These are phyloP conservation scores for Ferrisia virgata DNA, from an alignment of 2,888 invertebrate species.

Conservation along the genomic window DNA sequence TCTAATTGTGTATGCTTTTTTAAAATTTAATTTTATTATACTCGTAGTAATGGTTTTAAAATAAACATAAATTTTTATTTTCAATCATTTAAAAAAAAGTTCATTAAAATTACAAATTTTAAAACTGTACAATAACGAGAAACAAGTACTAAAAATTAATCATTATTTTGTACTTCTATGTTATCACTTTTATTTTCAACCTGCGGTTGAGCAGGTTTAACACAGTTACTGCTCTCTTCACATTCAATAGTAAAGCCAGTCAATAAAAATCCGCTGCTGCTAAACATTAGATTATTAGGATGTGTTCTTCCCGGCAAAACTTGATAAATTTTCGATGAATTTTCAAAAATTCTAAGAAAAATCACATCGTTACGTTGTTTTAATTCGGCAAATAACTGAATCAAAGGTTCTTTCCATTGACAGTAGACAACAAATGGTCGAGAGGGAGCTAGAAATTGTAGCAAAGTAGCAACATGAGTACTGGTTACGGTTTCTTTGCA, in stretches of 20 bases:
- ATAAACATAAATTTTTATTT: background rate
- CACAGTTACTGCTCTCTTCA: background rate
- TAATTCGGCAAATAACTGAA: constrained; percentile 76
- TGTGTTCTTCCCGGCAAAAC: constrained; percentile 87
- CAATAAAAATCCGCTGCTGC: constrained; percentile 82
- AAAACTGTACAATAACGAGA: background rate
- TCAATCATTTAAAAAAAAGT: background rate
- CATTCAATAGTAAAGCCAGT: constrained; percentile 58
- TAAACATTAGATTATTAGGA: constrained; percentile 88
- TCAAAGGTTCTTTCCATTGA: constrained; percentile 74
- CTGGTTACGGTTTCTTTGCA: constrained; percentile 78
- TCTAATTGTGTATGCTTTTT: background rate
- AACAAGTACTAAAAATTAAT: background rate
- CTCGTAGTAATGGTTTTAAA: background rate
- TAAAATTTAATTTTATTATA: constrained; percentile 7
- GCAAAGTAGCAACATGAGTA: constrained; percentile 70
- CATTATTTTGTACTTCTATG: background rate
- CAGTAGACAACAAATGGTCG: constrained; percentile 83
- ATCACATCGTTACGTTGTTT: constrained; percentile 70
- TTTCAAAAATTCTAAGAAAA: constrained; percentile 74
- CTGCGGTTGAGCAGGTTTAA: background rate
- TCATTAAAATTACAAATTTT: background rate
- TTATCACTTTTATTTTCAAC: background rate
- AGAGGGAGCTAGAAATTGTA: constrained; percentile 75
- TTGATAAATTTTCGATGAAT: constrained; percentile 88